phyloP scores from a whole-genome alignment of 2,888 invertebrate genomes.

The Lydus trimaculatus region DNA sequence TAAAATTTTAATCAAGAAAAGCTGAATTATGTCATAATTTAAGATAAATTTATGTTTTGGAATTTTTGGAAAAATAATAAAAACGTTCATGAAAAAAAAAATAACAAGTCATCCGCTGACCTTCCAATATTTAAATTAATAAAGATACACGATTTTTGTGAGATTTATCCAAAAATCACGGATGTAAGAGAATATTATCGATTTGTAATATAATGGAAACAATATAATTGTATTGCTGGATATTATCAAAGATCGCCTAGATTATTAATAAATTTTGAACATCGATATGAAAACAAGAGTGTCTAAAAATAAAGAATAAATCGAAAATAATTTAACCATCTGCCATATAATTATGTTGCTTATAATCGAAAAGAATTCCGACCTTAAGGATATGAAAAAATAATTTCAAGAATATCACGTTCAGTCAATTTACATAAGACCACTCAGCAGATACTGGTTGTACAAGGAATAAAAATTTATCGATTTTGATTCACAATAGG shows the following conservation, averaged over 20 bases:
- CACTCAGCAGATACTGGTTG: conserved; percentile 4
- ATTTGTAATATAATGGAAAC: neutral
- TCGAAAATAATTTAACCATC: neutral
- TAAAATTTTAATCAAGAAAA: neutral
- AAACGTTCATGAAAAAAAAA: neutral
- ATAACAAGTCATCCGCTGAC: neutral
- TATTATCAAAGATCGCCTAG: neutral
- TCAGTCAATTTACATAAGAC: conserved; percentile 1
- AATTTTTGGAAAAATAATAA: neutral
- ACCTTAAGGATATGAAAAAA: conserved; percentile 3
- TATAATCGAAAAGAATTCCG: neutral
- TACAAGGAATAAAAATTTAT: conserved; percentile 5
- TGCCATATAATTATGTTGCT: neutral
- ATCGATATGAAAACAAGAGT: neutral
- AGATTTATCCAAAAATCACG: neutral
- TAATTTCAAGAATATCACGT: neutral
- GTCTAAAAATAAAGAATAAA: neutral
- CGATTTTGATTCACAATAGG: conserved; percentile 8
- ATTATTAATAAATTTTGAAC: neutral
- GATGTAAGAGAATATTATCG: neutral
- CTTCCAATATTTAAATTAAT: conserved; percentile 5
- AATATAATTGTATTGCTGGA: neutral
- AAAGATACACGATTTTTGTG: neutral
- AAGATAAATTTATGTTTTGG: neutral
- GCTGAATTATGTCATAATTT: neutral